Percentiles rank a stretch among this genome's conserved stretches.
phyloP scores from a whole-genome alignment of 2,888 invertebrate species.

The Panopea generosa region DNA sequence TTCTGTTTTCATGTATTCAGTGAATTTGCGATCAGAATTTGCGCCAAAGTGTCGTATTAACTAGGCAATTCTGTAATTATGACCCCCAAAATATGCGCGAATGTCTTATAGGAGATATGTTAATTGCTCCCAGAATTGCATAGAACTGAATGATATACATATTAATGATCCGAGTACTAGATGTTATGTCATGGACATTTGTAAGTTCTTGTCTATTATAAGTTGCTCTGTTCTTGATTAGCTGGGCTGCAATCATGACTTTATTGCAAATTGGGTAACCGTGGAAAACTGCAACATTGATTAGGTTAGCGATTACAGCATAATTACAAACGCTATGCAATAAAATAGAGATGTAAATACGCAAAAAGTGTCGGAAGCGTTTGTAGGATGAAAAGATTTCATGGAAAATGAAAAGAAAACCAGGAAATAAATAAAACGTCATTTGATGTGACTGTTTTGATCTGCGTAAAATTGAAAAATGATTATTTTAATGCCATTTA shows the following conservation, averaged over 20 bases:
- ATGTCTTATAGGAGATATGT: slow-evolving; percentile 20
- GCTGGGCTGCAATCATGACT: neutral
- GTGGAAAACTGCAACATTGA: slow-evolving; percentile 7
- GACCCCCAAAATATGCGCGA: neutral
- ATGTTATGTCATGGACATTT: slow-evolving; percentile 26
- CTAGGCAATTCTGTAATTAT: too few relatives aligned
- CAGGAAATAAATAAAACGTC: too few relatives aligned
- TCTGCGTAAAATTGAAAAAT: too few relatives aligned
- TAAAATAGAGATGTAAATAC: slow-evolving; percentile 2
- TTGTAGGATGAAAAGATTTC: too few relatives aligned
- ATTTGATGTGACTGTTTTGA: too few relatives aligned
- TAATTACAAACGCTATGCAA: slow-evolving; percentile 9
- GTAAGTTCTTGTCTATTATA: neutral
- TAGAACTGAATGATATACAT: slow-evolving; percentile 19
- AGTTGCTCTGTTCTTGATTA: slow-evolving; percentile 1
- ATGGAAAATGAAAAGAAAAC: too few relatives aligned
- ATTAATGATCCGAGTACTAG: slow-evolving; percentile 32
- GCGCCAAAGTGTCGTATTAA: too few relatives aligned
- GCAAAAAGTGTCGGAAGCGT: too few relatives aligned
- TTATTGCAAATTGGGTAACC: slow-evolving; percentile 6
- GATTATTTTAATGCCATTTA: too few relatives aligned
- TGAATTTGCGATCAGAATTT: too few relatives aligned
- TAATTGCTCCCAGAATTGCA: slow-evolving; percentile 23
- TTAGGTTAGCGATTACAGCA: neutral
- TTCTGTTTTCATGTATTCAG: too few relatives aligned